Evolutionary conservation across 2,797 vertebrate genomes (phyloP).

Genomic region (Enteromius viviparus): DNA sequence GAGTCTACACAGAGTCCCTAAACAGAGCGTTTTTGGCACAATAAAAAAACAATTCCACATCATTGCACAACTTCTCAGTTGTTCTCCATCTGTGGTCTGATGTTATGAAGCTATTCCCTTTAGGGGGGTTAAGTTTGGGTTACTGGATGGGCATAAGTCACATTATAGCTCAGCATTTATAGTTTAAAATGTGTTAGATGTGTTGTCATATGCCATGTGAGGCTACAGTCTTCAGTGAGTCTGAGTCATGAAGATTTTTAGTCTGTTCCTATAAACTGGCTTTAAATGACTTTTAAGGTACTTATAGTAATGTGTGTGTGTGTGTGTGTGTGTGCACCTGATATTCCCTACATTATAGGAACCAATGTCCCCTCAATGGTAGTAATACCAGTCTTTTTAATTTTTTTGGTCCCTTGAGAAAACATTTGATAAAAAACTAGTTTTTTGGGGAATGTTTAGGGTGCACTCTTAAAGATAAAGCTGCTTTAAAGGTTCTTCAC

Average conservation of each 20-base stretch:
- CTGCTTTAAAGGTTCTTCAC: too few species aligned
- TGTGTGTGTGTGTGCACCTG: too few species aligned
- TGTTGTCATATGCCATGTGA: neutral
- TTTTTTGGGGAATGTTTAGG: too few species aligned
- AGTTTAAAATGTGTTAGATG: neutral
- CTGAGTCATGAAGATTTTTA: neutral
- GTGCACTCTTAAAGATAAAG: too few species aligned
- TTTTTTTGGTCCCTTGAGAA: too few species aligned
- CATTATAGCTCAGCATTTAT: neutral
- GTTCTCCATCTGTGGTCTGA: slow-evolving; percentile 13
- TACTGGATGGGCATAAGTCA: slow-evolving; percentile 16
- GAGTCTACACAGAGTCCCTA: neutral
- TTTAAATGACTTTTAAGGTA: neutral
- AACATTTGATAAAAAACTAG: too few species aligned
- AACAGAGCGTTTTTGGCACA: neutral
- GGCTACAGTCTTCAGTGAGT: neutral
- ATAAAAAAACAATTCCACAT: slow-evolving; percentile 14
- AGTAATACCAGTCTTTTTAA: too few species aligned
- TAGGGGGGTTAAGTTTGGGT: slow-evolving; percentile 15
- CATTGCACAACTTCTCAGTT: slow-evolving; percentile 36
- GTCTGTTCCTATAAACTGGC: neutral
- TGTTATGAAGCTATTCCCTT: slow-evolving; percentile 27
- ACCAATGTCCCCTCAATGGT: too few species aligned
- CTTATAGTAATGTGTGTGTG: too few species aligned
- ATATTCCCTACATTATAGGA: too few species aligned